These are phyloP conservation scores for Hycleus phaleratus DNA, from an alignment of 1,140 invertebrate genomes.

Conservation along the genomic window DNA sequence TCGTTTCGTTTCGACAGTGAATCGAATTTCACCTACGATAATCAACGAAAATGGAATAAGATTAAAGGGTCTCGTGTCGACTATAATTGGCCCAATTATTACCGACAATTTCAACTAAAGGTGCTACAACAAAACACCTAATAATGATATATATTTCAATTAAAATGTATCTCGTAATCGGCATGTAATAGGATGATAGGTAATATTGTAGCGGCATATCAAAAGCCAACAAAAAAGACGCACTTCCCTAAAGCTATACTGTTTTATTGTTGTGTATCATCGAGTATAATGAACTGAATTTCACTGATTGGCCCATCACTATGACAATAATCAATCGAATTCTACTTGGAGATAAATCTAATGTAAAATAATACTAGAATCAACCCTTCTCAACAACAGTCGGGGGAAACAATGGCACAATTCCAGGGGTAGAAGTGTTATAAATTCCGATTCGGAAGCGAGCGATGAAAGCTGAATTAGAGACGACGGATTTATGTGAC, in stretches of 20 bases:
- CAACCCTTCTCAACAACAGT: too few species aligned
- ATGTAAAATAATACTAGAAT: too few species aligned
- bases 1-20: too few species aligned
- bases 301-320: neutral
- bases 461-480: constrained; percentile 9
- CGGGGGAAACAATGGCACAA: too few species aligned
- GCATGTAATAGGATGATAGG: constrained; percentile 12
- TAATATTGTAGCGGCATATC: constrained; percentile 6
- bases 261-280: constrained; percentile 14
- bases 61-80: too few species aligned
- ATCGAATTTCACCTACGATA: too few species aligned
- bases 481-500: neutral
- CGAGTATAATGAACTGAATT: constrained; percentile 9
- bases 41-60: too few species aligned
- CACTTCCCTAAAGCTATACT: neutral
- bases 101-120: too few species aligned
- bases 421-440: too few species aligned
- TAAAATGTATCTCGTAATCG: constrained; percentile 12
- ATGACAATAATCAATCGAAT: neutral
- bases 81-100: too few species aligned
- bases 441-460: neutral
- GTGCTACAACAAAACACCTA: constrained; percentile 3
- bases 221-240: neutral
- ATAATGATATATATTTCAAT: constrained; percentile 16
- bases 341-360: too few species aligned